Conservation (phyloP, 2,797 vertebrate genomes). For the Etheostoma perlongum region DNA sequence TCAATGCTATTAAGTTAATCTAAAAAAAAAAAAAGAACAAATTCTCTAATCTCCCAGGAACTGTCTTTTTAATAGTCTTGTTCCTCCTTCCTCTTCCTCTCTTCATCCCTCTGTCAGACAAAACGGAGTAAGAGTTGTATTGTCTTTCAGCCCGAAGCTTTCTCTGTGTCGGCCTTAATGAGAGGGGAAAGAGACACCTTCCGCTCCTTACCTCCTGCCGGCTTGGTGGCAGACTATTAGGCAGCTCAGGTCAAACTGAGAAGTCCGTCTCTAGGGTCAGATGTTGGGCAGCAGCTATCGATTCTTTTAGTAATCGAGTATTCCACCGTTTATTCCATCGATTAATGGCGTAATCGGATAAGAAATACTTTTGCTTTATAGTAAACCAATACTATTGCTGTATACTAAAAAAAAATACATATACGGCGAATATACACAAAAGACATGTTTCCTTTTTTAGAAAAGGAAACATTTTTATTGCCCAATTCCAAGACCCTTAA, state of each 20-base stretch:
- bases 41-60: slow-evolving; percentile 32
- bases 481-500: too few species aligned
- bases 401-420: too few species aligned
- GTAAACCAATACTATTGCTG: too few species aligned
- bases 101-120: slow-evolving; percentile 53
- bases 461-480: too few species aligned
- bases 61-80: slow-evolving; percentile 47
- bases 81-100: slow-evolving; percentile 4
- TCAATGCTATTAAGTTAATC: slow-evolving; percentile 17
- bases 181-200: slow-evolving; percentile 60
- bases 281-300: neutral
- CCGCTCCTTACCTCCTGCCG: slow-evolving; percentile 44
- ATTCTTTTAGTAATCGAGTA: too few species aligned
- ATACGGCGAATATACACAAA: too few species aligned
- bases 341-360: too few species aligned
- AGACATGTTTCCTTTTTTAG: too few species aligned
- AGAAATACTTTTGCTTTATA: too few species aligned
- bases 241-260: slow-evolving; percentile 53
- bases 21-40: slow-evolving; percentile 16
- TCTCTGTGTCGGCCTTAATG: slow-evolving; percentile 67
- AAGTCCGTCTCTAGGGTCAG: slow-evolving; percentile 49
- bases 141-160: slow-evolving; percentile 60
- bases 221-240: slow-evolving; percentile 57
- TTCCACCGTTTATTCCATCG: too few species aligned
- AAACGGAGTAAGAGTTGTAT: slow-evolving; percentile 52